Base-by-base conservation (phyloP, 37 sponge, comb jelly and placozoan genomes). In the Petrosia ficiformis region DNA sequence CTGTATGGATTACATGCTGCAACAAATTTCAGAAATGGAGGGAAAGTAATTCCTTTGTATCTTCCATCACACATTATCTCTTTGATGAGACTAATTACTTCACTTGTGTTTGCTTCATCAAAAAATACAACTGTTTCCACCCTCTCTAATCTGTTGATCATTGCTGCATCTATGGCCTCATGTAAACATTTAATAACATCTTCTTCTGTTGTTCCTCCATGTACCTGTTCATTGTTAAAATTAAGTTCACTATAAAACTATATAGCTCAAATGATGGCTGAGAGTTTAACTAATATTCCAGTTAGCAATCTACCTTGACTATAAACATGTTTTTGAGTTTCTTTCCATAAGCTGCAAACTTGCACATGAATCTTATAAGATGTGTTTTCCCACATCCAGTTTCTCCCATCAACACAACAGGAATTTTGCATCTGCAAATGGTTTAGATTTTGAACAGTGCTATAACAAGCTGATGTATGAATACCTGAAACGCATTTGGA, bases 341-440 rank as follows among this genome's bases (percentile, higher is more conserved):
- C 10, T 34, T 72, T 42, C 57, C 34, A 5, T 5, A 25, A 11
- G 19, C 59, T 25, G 38, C 52, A 38, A 88, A 32, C 29, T 75
- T 25, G 57, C 89, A 88, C 89, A 88, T 88, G 75, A 71, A 88
- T 1, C 83, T 67, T 19, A 88, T 78, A 22, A 88, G 83, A 30
- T 87, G 54, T 0, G 93, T 92, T 59, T 92, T 92, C 8, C 93
- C 93, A 77, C 93, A 92, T 11, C 93, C 93, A 36, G 93, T 92
- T 63, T 92, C 93, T 28, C 93, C 93, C 93, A 92, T 92, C 29
- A 92, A 72, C 0, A 92, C 85, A 1, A 92, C 93, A 14, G 93
- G 93, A 30, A 92, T 87, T 60, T 82, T 71, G 38, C 88, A 83
- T 30, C 88, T 77, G 26, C 28, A 61, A 48, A 48, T 48, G 8